Base-by-base conservation (phyloP, 1,140 invertebrate species). In the Drosophila malerkotliana region DNA sequence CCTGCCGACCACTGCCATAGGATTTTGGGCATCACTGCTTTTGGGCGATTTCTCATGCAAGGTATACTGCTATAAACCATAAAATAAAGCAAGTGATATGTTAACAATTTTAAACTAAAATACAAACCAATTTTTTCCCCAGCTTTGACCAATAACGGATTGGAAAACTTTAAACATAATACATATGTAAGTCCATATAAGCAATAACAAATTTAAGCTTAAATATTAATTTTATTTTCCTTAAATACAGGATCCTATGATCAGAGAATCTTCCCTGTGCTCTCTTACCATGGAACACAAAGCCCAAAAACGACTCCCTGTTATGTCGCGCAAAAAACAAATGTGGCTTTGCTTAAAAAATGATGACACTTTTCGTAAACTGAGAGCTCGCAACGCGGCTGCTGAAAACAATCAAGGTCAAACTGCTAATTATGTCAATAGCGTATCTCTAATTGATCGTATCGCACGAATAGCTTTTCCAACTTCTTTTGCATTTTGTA, bases 381-480 rank as follows among this genome's bases (percentile, higher is more conserved):
- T 96, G 81, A 91, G 96, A 32, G 95, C 97, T 91, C 91, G 95
- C 28, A 95, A 96, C 90, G 96, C 95, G 1, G 95, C 95, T 2
- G 92, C 93, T 21, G 92, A 92, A 30, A 84, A 87, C 59, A 79
- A 56, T 30, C 83, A 87, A 30, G 74, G 82, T 10, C 73, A 63
- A 24, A 84, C 89, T 54, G 64, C 93, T 53, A 92, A 93, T 18
- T 95, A 96, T 91, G 95, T 97, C 62, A 98, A 98, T 92, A 97
- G 96, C 83, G 97, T 98, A 9, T 97, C 96, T 1, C 93, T 95
- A 90, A 98, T 98, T 62, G 98, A 99, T 92, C 94, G 95, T 78
- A 94, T 96, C 0, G 96, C 97, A 0, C 93, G 97, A 30, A 92
- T 98, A 52, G 92, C 97, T 14, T 99, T 99, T 91, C 98, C 98